These are phyloP conservation scores for Icerya purchasi DNA, from an alignment of 2,888 invertebrate genomes.

Conservation along the genomic window DNA sequence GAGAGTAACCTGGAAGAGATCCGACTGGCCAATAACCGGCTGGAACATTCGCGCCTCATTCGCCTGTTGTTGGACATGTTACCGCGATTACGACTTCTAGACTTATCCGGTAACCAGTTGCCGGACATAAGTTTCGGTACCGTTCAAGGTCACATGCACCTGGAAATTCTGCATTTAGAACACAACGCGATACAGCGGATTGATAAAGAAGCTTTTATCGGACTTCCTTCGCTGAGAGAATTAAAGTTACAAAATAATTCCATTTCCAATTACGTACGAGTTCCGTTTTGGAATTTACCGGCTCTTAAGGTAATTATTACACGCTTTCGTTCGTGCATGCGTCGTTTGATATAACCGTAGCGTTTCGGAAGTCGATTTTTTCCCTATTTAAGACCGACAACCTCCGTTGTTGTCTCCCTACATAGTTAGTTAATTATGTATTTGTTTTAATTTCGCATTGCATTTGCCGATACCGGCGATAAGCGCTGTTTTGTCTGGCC, in stretches of 20 bases:
- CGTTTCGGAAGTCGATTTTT: too few species aligned
- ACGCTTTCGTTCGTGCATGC: not conserved
- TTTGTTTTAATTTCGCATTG: too few species aligned
- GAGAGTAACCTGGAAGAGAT: conserved; percentile 51
- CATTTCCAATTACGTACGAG: conserved; percentile 43
- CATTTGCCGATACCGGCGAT: too few species aligned
- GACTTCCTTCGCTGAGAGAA: conserved; percentile 63
- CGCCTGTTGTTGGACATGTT: conserved; percentile 52
- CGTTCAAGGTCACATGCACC: conserved; percentile 51
- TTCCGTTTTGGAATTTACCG: conserved; percentile 66
- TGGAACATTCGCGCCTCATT: conserved; percentile 50
- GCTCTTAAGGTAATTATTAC: conserved; percentile 36
- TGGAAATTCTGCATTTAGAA: conserved; percentile 60
- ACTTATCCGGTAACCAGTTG: conserved; percentile 54
- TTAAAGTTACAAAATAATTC: conserved; percentile 65
- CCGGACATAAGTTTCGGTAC: conserved; percentile 57
- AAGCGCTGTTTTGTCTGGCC: too few species aligned
- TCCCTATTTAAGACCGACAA: too few species aligned
- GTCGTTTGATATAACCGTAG: too few species aligned
- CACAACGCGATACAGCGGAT: conserved; percentile 52
- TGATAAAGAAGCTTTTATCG: conserved; percentile 56
- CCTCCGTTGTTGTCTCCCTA: too few species aligned
- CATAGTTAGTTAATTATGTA: too few species aligned
- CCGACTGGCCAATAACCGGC: conserved; percentile 50
- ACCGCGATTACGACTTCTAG: conserved; percentile 53